Evolutionary conservation across 2,797 vertebrate genomes (phyloP).

Genomic region (Selene dorsalis): DNA sequence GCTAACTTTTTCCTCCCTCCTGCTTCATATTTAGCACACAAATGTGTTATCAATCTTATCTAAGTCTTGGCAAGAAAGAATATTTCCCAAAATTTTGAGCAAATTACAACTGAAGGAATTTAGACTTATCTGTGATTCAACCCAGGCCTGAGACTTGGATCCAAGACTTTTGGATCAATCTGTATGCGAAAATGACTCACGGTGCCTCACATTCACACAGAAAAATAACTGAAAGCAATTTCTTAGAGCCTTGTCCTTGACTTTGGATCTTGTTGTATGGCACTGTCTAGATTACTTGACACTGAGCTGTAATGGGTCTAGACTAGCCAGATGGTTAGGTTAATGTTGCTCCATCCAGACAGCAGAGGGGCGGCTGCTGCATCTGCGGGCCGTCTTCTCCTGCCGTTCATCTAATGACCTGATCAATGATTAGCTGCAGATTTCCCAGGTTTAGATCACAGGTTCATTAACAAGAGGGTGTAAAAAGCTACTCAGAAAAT

Average conservation of each 20-base stretch:
- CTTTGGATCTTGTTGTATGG: slow-evolving; percentile 20
- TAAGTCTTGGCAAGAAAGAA: no score
- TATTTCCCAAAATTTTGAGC: no score
- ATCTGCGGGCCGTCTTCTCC: slow-evolving; percentile 32
- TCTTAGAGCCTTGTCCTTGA: slow-evolving; percentile 21
- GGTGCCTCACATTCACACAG: slow-evolving; percentile 9
- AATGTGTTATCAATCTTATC: no score
- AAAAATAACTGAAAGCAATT: slow-evolving; percentile 23
- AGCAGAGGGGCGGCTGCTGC: slow-evolving; percentile 37
- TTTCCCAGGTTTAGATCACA: slow-evolving; percentile 41
- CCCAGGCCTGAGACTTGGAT: not conserved
- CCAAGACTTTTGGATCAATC: no score
- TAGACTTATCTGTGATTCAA: not conserved
- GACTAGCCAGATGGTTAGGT: slow-evolving; percentile 72
- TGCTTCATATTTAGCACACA: no score
- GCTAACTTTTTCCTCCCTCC: no score
- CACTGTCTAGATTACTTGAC: slow-evolving; percentile 39
- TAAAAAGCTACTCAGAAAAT: slow-evolving; percentile 36
- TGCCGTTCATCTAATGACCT: slow-evolving; percentile 59
- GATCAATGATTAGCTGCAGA: slow-evolving; percentile 53
- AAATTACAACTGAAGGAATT: not conserved
- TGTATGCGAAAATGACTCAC: slow-evolving; percentile 4
- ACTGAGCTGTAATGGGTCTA: slow-evolving; percentile 61
- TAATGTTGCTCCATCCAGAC: slow-evolving; percentile 59
- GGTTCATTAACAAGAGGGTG: slow-evolving; percentile 54